Conservation (phyloP, 1,140 invertebrate genomes). For the Eupristina koningsbergeri region DNA sequence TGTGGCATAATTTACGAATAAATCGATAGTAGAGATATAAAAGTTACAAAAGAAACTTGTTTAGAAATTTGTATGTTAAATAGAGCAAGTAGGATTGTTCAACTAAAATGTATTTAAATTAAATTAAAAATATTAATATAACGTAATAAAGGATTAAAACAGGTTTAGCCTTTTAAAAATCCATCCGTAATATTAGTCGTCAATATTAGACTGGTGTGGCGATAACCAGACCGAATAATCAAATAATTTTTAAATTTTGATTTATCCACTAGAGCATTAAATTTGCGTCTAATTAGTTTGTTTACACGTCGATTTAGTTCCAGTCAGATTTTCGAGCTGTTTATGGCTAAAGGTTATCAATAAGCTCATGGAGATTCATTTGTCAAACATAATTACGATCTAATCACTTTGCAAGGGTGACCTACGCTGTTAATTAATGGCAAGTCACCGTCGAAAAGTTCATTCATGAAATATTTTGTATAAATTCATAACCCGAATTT, state of each 20-base stretch:
- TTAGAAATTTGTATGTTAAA: background rate
- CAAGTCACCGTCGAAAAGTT: background rate
- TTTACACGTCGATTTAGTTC: background rate
- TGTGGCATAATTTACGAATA: background rate
- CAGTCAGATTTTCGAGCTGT: background rate
- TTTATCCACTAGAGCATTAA: background rate
- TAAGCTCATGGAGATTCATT: slow-evolving; percentile 5
- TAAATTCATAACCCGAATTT: background rate
- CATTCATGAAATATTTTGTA: background rate
- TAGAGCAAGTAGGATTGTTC: background rate
- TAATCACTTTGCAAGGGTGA: slow-evolving; percentile 1
- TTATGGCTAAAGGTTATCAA: background rate
- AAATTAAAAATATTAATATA: too few relatives aligned
- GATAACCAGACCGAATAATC: background rate
- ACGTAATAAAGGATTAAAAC: too few relatives aligned
- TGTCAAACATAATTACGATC: background rate
- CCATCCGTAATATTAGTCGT: too few relatives aligned
- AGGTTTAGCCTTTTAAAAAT: too few relatives aligned
- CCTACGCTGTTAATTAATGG: background rate
- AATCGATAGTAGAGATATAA: background rate
- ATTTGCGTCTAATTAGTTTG: background rate
- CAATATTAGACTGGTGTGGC: too few relatives aligned
- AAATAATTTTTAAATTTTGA: too few relatives aligned
- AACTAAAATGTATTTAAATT: background rate
- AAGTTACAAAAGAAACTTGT: background rate